These are phyloP conservation scores for Odiellus spinosus DNA, from an alignment of 2,888 invertebrate genomes.

Conservation along the genomic window DNA sequence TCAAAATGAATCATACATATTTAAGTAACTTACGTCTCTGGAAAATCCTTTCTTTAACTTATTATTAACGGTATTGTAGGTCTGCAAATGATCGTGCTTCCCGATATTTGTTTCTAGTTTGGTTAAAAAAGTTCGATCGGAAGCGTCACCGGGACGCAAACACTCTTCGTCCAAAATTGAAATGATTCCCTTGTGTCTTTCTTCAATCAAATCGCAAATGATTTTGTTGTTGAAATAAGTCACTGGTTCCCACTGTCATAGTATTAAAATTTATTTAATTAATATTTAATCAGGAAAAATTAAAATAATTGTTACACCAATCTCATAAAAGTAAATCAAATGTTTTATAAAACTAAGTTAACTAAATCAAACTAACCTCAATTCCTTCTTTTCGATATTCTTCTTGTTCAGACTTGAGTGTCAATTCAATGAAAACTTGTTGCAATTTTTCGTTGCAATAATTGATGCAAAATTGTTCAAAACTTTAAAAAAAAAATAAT, in stretches of 20 bases:
- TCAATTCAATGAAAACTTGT: constrained; percentile 80
- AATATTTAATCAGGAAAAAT: too few relatives aligned
- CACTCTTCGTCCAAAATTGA: constrained; percentile 63
- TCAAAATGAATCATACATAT: too few relatives aligned
- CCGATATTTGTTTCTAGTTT: constrained; percentile 59
- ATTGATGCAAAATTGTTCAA: constrained; percentile 86
- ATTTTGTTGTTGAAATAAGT: constrained; percentile 84
- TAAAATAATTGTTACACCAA: too few relatives aligned
- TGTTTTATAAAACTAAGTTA: too few relatives aligned
- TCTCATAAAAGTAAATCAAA: too few relatives aligned
- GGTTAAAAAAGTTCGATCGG: constrained; percentile 60
- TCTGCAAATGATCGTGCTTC: constrained; percentile 63
- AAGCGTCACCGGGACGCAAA: constrained; percentile 69
- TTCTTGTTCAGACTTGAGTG: constrained; percentile 78
- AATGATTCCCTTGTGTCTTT: constrained; percentile 57
- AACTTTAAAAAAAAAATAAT: constrained; percentile 36
- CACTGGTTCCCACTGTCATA: constrained; percentile 67
- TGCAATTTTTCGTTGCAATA: constrained; percentile 91
- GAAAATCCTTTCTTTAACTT: constrained; percentile 64
- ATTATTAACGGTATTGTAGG: constrained; percentile 58
- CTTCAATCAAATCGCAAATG: constrained; percentile 81
- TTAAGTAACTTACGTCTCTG: constrained; percentile 52
- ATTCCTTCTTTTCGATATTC: constrained; percentile 82
- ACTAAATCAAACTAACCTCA: constrained; percentile 31
- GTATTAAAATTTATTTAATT: constrained; percentile 1